A percentile compares a stretch with the other conserved stretches of the same genome.
phyloP scores from a whole-genome alignment of 2,888 invertebrate genomes.

The Drosophila paracracens region DNA sequence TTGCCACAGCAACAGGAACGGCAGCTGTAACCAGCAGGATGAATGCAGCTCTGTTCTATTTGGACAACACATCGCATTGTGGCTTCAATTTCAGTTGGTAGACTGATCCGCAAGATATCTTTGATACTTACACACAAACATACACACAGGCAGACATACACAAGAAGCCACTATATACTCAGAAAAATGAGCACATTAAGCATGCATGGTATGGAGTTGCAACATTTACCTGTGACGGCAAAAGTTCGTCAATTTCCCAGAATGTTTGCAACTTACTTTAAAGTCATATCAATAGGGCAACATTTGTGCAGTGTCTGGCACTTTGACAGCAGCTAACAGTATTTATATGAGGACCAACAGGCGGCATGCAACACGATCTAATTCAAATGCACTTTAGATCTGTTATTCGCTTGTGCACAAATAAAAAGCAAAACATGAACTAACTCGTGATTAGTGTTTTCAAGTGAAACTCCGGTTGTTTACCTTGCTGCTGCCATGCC shows the following conservation, averaged over 20 bases:
- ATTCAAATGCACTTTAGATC: background rate
- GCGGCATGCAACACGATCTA: background rate
- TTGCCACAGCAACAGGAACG: conserved; percentile 8
- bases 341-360: conserved; percentile 1
- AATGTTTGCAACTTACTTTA: conserved; percentile 45
- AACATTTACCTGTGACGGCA: conserved; percentile 34
- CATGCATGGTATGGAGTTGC: conserved; percentile 35
- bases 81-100: conserved; percentile 56
- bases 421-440: background rate
- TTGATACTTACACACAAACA: conserved; percentile 31
- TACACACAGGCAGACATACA: conserved; percentile 9
- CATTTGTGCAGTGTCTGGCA: conserved; percentile 11
- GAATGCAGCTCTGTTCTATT: conserved; percentile 43
- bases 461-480: background rate
- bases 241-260: conserved; percentile 44
- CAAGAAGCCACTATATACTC: background rate
- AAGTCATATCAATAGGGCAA: conserved; percentile 53
- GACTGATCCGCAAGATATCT: conserved; percentile 55
- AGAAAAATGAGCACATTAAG: conserved; percentile 33
- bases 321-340: conserved; percentile 26
- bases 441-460: background rate
- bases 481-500: background rate
- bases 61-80: conserved; percentile 46
- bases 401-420: background rate
- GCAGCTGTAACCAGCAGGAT: background rate